Base-by-base conservation (phyloP, 2,113 vertebrate species). In the Diphyllodes magnificus region DNA sequence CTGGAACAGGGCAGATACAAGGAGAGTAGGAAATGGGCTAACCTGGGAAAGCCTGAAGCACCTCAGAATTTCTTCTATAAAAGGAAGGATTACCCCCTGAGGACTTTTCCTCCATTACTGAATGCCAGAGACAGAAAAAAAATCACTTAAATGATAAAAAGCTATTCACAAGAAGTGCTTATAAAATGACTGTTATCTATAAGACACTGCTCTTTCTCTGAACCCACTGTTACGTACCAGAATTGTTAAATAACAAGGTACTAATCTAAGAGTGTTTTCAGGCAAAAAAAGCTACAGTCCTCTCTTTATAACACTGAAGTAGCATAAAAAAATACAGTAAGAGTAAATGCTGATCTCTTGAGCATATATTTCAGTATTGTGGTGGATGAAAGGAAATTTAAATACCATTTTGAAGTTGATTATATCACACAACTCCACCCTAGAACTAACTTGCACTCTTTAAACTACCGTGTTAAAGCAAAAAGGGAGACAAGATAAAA, bases 371-470 rank as follows among this genome's bases (percentile, higher is more conserved):
- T 94, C 82, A 75, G 64, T 53, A 64, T 45, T 88, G 37, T 79
- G 75, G 53, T 49, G 15, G 42, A 82, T 76, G 68, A 90, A 92
- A 90, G 82, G 79, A 90, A 96, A 83, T 40, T 25, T 68, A 93
- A 94, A 93, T 49, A 81, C 49, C 42, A 61, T 88, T 94, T 88
- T 60, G 71, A 95, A 94, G 80, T 21, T 92, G 87, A 96, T 96
- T 90, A 30, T 61, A 95, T 96, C 86, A 93, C 64, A 71, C 15
- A 88, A 73, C 88, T 61, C 85, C 90, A 92, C 92, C 76, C 82
- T 68, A 86, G 44, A 83, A 96, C 76, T 88, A 95, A 92, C 70
- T 70, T 87, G 77, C 49, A 77, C 30, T 68, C 82, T 95, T 92
- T 70, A 93, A 95, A 90, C 54, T 80, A 71, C 66, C n/a, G 2